A percentile compares a stretch with the other conserved stretches of the same genome.
These are phyloP conservation scores for Neuroterus valhalla DNA, from an alignment of 1,140 invertebrate genomes.

Conservation along the genomic window DNA sequence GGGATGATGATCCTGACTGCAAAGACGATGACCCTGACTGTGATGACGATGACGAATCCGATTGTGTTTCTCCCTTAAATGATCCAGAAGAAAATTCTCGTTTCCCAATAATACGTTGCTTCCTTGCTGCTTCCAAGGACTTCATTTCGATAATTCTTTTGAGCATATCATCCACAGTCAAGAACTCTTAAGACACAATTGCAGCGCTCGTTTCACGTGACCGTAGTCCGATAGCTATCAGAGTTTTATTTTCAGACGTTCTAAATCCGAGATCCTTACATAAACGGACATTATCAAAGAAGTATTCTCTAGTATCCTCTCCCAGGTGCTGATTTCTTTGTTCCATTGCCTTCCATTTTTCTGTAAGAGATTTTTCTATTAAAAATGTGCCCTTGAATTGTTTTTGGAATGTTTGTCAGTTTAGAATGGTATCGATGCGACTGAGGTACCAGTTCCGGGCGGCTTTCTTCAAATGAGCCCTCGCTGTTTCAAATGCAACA, in stretches of 20 bases:
- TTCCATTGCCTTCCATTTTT: conserved; percentile 1
- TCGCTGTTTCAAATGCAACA: no score
- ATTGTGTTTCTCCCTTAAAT: no score
- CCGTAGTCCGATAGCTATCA: conserved; percentile 22
- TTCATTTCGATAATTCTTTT: background rate
- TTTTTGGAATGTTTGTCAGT: background rate
- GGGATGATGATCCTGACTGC: conserved; percentile 30
- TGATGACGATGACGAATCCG: conserved; percentile 30
- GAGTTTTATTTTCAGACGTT: conserved; percentile 25
- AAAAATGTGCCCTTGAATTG: background rate
- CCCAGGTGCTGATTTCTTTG: background rate
- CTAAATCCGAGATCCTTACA: background rate
- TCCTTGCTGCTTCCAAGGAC: background rate
- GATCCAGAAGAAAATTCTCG: background rate
- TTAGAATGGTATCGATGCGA: background rate
- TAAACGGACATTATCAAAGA: conserved; percentile 7
- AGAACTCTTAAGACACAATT: background rate
- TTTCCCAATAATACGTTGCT: background rate
- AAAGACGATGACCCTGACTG: conserved; percentile 40
- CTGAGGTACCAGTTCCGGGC: no score
- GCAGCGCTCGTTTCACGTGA: background rate
- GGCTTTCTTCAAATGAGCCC: background rate
- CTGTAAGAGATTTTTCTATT: background rate
- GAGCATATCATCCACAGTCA: background rate
- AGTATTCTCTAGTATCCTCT: background rate